Percentiles rank a stretch among this genome's conserved stretches.
Evolutionary conservation across 2,113 vertebrate species (phyloP).

Genomic region (Dicerorhinus sumatrensis): DNA sequence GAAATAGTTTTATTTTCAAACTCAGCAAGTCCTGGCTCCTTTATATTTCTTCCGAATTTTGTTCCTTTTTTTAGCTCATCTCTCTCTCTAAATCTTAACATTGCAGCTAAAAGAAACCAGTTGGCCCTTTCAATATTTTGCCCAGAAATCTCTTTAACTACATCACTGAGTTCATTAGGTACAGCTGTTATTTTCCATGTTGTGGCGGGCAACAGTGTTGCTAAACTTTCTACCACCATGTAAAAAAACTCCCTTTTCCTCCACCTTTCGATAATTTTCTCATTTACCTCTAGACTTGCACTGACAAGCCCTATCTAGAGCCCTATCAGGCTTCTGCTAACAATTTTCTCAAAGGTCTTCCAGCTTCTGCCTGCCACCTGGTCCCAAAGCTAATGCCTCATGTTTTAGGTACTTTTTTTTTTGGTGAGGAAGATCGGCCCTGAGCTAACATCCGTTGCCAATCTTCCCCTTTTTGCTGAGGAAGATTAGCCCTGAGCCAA

Average conservation of each 20-base stretch:
- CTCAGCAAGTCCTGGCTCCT: neutral
- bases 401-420: neutral
- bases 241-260: neutral
- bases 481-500: too few species aligned
- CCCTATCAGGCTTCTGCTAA: neutral
- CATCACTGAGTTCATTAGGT: neutral
- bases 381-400: neutral
- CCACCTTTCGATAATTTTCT: neutral
- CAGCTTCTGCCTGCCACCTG: neutral
- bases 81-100: neutral
- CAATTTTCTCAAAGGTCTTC: neutral
- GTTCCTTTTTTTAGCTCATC: neutral
- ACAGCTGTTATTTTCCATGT: neutral
- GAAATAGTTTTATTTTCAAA: conserved; percentile 5
- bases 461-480: too few species aligned
- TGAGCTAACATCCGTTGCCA: too few species aligned
- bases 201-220: neutral
- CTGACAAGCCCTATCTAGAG: neutral
- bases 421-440: too few species aligned
- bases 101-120: neutral
- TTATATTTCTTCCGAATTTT: neutral
- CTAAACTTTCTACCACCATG: neutral
- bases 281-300: neutral
- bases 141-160: neutral
- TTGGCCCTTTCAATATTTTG: neutral